Conservation (phyloP, 2,888 invertebrate species). For the Drosophila vallismaia region DNA sequence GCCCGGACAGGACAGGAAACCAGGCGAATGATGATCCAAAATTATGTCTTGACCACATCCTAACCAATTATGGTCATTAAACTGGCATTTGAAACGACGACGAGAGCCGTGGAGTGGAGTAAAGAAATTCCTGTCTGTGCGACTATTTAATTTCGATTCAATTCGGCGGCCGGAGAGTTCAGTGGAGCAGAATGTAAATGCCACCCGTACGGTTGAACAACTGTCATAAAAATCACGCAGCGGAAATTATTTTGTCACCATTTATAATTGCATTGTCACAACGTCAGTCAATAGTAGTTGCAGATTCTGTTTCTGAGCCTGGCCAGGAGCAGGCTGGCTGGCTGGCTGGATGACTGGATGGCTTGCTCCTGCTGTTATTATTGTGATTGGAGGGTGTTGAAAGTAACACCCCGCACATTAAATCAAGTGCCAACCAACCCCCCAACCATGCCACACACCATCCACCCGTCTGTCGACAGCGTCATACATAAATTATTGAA, state of each 20-base stretch:
- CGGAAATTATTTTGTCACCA: slow-evolving; percentile 83
- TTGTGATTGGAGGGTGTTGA: slow-evolving; percentile 78
- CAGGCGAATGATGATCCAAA: slow-evolving; percentile 57
- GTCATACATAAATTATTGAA: slow-evolving; percentile 80
- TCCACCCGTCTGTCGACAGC: slow-evolving; percentile 45
- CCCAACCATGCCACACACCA: background rate
- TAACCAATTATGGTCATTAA: slow-evolving; percentile 76
- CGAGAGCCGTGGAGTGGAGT: slow-evolving; percentile 7
- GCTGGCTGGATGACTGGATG: background rate
- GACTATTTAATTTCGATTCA: slow-evolving; percentile 73
- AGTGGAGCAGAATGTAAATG: slow-evolving; percentile 63
- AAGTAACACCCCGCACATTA: slow-evolving; percentile 80
- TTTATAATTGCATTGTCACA: slow-evolving; percentile 83
- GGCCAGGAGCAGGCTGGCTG: slow-evolving; percentile 7
- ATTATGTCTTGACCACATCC: slow-evolving; percentile 55
- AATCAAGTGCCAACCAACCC: slow-evolving; percentile 68
- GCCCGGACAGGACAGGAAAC: slow-evolving; percentile 53
- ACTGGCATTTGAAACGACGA: slow-evolving; percentile 66
- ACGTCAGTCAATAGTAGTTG: slow-evolving; percentile 46
- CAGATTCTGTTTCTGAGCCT: slow-evolving; percentile 6
- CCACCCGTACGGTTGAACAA: slow-evolving; percentile 62
- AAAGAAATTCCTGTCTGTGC: slow-evolving; percentile 23
- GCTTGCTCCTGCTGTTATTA: slow-evolving; percentile 38
- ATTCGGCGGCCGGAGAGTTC: slow-evolving; percentile 50
- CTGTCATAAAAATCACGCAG: slow-evolving; percentile 82